phyloP scores from a whole-genome alignment of 2,113 vertebrate species.

The Himantopus leucocephalus region DNA sequence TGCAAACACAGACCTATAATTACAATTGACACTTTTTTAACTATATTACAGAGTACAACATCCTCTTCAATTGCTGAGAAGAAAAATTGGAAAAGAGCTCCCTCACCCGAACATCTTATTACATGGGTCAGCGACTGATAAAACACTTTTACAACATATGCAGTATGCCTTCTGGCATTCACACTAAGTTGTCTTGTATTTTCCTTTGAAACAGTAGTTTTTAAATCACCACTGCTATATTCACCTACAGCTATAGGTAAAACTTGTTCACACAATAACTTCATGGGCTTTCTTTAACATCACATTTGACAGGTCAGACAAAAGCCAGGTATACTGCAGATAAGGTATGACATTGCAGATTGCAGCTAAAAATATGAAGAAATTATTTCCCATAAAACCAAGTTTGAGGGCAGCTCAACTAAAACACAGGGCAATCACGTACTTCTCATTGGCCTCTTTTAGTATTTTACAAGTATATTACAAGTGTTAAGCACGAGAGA shows the following conservation, averaged over 20 bases:
- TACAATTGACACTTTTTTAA: fast-evolving
- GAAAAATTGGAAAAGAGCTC: not conserved
- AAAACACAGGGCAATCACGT: not conserved
- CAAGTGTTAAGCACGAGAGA: not conserved
- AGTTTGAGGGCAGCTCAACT: not conserved
- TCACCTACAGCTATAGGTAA: not conserved
- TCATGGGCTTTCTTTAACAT: not conserved
- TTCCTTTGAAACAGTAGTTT: not conserved
- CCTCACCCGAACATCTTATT: not conserved
- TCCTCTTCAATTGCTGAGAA: not conserved
- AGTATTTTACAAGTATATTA: not conserved
- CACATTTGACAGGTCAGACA: not conserved
- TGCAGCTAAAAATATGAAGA: not conserved
- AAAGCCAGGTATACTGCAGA: not conserved
- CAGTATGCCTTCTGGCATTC: not conserved
- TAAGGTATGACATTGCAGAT: not conserved
- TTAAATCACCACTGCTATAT: not conserved
- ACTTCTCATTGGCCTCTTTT: not conserved
- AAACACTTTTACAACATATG: not conserved
- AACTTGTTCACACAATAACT: not conserved
- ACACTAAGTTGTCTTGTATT: not conserved
- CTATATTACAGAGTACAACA: not conserved
- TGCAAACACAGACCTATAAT: not conserved
- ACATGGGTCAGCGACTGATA: not conserved
- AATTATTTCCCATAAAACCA: not conserved